Evolutionary conservation across 2,888 invertebrate genomes (phyloP), one percentile per base, ranked within the genome.

Genomic region (Protophormia terraenovae): DNA sequence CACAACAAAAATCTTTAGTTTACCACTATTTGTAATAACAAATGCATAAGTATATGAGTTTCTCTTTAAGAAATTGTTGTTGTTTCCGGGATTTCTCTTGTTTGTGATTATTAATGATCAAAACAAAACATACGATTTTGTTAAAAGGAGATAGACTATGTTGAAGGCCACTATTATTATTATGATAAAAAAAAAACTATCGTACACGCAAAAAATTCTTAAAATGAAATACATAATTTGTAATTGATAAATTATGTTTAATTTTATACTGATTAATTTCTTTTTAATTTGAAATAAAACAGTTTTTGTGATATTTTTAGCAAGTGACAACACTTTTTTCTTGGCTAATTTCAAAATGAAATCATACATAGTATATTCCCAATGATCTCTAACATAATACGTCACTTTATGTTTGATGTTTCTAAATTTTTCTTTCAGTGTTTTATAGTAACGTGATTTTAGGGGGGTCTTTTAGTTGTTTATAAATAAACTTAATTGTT

Each of bases 91-190:
- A n/a, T 32, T 27, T 47, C 22, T 38, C 62, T 27, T 41, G 24
- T 64, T 69, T 69, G 29, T 67, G 77, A 76, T 83, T 72, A 58
- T 14, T 35, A 67, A 87, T 66, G 88, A 89, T 88, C 89, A 88
- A 88, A 90, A 89, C 88, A 90, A 89, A 90, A 90, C 92, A 89
- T 91, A 88, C 89, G 92, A 91, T 91, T 91, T 91, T 90, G 91
- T 58, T 75, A 87, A 89, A 91, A 87, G 84, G 90, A 90, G 91
- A 89, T 86, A 87, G 88, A 87, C 45, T 24, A 38, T 3, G 29
- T 27, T 24, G 12, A 38, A 62, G 60, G 47, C 47, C 47, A 47
- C 19, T 47, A 19, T 47, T 32, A n/a, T n/a, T n/a, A n/a, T 24
- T 29, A 10, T 35, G 24, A 45, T 66, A 47, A 19, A 47, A 47